Base-by-base conservation (phyloP, 2,888 invertebrate genomes). In the Drosophila siamana region DNA sequence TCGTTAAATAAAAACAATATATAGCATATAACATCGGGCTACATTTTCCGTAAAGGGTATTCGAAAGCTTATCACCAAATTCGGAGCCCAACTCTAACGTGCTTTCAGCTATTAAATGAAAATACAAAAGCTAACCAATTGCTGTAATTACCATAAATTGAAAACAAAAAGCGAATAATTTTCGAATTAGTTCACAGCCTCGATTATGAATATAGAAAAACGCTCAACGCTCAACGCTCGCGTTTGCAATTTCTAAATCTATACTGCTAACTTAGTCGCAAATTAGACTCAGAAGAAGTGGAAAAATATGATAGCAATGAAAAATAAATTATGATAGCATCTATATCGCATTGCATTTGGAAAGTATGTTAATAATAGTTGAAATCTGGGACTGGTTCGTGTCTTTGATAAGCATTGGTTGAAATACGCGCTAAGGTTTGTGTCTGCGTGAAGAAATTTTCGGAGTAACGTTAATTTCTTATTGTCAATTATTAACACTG, bases 121-220 rank as follows among this genome's bases (percentile, higher is more conserved):
- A 65, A 59, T 55, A 81, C 83, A 80, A 83, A 82, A 74, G 77
- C 74, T 65, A 67, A 82, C 51, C 56, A 86, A 69, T 74, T 70
- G 36, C 63, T 19, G 71, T 67, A 86, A 81, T 86, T 80, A 62
- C 59, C 30, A 44, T 62, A 69, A 84, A 80, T 78, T 69, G 68
- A 74, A 86, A 66, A 78, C 73, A 85, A 78, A 78, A 78, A 75
- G 62, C 60, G 4, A 54, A 46, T 56, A 47, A 57, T 59, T 74
- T 44, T 55, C 24, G 51, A 80, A 78, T 61, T 68, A 62, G 57
- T 55, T 38, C 51, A 57, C 24, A 56, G 33, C 26, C 40, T 15
- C 5, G 22, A 43, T 43, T 36, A 24, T 30, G 8, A 46, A 38
- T 67, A 38, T 36, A 48, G 47, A 55, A 50, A 46, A n/a, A 41